Conservation (phyloP, 1,140 invertebrate genomes). For the Diorhabda sublineata region DNA sequence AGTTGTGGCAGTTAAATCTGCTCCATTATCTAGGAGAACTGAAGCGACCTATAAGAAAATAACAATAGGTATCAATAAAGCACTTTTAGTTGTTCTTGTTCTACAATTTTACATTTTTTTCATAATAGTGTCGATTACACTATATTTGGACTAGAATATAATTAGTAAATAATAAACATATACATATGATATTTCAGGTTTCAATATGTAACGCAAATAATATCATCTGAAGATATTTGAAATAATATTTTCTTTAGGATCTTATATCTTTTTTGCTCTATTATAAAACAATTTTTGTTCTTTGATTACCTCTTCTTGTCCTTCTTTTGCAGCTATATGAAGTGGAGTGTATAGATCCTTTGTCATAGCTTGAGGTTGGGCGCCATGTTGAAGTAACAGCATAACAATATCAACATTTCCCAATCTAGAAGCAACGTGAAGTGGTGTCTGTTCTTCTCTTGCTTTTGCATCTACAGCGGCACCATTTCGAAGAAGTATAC, state of each 20-base stretch:
- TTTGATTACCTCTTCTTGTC: conserved; percentile 70
- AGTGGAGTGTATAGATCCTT: conserved; percentile 95
- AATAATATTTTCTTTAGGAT: no score
- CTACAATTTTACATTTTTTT: no score
- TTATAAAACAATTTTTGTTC: no score
- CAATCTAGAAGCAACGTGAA: conserved; percentile 88
- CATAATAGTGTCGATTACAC: no score
- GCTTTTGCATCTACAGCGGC: conserved; percentile 91
- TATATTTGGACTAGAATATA: no score
- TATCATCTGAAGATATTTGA: no score
- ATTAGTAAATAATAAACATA: no score
- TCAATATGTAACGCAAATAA: no score
- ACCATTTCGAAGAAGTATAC: conserved; percentile 91
- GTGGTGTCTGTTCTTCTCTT: conserved; percentile 86
- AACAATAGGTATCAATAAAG: no score
- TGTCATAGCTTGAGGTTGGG: conserved; percentile 78
- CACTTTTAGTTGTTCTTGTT: no score
- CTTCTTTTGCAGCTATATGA: conserved; percentile 97
- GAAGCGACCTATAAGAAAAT: conserved; percentile 62
- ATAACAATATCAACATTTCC: conserved; percentile 93
- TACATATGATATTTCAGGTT: no score
- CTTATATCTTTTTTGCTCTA: no score
- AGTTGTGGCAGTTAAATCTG: conserved; percentile 83
- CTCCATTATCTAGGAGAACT: conserved; percentile 88
- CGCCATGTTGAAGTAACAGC: conserved; percentile 86